Evolutionary conservation across 2,113 vertebrate genomes (phyloP), one percentile per base, ranked within the genome.

Genomic region (Eptesicus fuscus): DNA sequence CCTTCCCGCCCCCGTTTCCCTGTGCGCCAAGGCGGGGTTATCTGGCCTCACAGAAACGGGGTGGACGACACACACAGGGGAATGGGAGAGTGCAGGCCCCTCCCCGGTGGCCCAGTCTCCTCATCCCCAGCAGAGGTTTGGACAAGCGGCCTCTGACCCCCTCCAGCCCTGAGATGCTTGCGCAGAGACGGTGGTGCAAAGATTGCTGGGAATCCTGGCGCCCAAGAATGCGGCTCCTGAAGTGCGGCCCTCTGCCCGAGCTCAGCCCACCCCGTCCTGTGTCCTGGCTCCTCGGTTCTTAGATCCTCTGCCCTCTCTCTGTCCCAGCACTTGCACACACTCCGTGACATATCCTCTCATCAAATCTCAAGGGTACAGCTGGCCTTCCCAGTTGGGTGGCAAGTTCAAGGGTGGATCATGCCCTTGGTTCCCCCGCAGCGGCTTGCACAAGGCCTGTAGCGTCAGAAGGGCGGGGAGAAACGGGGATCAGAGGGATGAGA

Each of bases 321-420:
- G 53, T 56, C n/a, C 59, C 23, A n/a, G 69, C 47, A 25, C 53
- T 53, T 18, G 69, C 47, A 32, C 25, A 13, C 18, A 10, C 61
- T 40, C 35, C 2, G 20, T 18, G 49, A 83, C 16, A 59, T 9
- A 10, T 5, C 3, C 80, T 53, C 84, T 49, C 80, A 16, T 70
- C 63, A 56, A 11, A 25, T 77, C 91, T 95, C 90, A 47, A 78
- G 80, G 80, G 80, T 18, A 86, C 93, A 80, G 79, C 91, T 84
- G 96, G 96, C 79, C 80, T 86, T 51, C 84, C 84, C 70, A 42
- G 91, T 1, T 49, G 93, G 91, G 35, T 28, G 85, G 42, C 71
- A 92, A 28, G 79, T 90, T 82, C 59, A 88, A 80, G 93, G 51
- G 53, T 25, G 32, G 53, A 77, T 56, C 44, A 1, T 74, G 93